Percentiles rank a stretch among this genome's conserved stretches.
These are phyloP conservation scores for Imbricaverruca yamaguchii DNA, from an alignment of 2,888 invertebrate species.

Conservation along the genomic window DNA sequence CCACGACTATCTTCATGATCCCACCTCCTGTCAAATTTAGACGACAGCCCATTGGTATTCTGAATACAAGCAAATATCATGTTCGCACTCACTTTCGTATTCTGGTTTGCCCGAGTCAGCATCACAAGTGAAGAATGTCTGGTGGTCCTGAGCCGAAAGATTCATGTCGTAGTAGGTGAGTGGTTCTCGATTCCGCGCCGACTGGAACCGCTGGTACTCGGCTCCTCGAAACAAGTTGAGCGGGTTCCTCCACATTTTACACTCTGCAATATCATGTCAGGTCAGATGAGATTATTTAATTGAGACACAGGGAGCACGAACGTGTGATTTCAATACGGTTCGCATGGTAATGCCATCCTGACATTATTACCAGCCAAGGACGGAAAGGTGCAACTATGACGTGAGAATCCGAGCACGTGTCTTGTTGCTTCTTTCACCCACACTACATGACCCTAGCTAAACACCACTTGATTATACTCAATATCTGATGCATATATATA, in stretches of 20 bases:
- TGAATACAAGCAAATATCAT: no score
- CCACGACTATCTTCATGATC: no score
- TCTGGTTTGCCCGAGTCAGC: conserved; percentile 58
- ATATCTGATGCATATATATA: no score
- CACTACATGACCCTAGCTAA: no score
- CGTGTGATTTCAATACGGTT: background rate
- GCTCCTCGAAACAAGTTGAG: conserved; percentile 89
- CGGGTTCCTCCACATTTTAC: conserved; percentile 95
- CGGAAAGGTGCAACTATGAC: background rate
- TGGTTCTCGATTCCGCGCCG: conserved; percentile 85
- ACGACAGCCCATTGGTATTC: no score
- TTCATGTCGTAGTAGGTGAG: conserved; percentile 99
- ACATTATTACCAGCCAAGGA: background rate
- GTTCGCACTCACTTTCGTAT: conserved; percentile 32
- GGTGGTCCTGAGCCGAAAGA: conserved; percentile 96
- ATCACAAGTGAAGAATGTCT: conserved; percentile 90
- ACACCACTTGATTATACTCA: no score
- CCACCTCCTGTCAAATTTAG: no score
- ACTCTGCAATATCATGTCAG: conserved; percentile 44
- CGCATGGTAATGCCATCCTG: background rate
- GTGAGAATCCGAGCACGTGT: background rate
- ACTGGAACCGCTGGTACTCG: conserved; percentile 91
- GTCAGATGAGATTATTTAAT: background rate
- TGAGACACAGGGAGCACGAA: background rate
- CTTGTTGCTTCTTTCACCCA: no score